Evolutionary conservation across 2,113 vertebrate species (phyloP), one percentile per base, ranked within the genome.

Genomic region (Pelodiscus sinensis): DNA sequence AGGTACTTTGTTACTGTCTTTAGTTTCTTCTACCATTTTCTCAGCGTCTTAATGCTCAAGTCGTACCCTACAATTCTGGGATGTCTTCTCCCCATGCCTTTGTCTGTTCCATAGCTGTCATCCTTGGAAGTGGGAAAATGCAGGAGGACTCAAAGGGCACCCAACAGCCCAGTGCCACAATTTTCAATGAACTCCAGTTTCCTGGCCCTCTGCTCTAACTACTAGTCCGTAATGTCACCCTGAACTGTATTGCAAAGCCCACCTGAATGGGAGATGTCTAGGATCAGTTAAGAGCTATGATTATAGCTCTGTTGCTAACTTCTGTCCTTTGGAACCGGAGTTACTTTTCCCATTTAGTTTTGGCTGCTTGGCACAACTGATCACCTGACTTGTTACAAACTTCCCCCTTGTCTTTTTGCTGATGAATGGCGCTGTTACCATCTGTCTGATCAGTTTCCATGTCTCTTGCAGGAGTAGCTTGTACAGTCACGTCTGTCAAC

Each of bases 401-500:
- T 56, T 38, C 68, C 55, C 18, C 55, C n/a, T 38, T 24, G 52
- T 55, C 16, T 55, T n/a, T 75, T 51, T 80, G 11, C 62, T 79
- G 27, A 22, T 44, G 19, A 13, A 29, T 27, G 51, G 9, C 9
- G 50, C 50, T 1, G 6, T 24, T 10, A 62, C 14, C n/a, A 44
- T 55, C 79, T 81, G 31, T 38, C 78, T 31, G 21, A 16, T 16
- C 60, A 35, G 2, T 79, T 29, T 3, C 6, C 13, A 14, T 29
- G 2, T 84, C 18, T 50, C 60, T 81, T 91, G 24, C 77, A 97
- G 96, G 96, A 58, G 75, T n/a, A 18, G 96, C 87, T 10, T 97
- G 96, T 58, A 97, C 92, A 0, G 94, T 91, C 81, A 88, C 71
- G 25, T 29, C 71, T 5, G 29, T 73, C 5, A 71, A 29, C 56